Evolutionary conservation across 2,113 vertebrate species (phyloP), one percentile per base, ranked within the genome.

Genomic region (Oophaga pumilio): DNA sequence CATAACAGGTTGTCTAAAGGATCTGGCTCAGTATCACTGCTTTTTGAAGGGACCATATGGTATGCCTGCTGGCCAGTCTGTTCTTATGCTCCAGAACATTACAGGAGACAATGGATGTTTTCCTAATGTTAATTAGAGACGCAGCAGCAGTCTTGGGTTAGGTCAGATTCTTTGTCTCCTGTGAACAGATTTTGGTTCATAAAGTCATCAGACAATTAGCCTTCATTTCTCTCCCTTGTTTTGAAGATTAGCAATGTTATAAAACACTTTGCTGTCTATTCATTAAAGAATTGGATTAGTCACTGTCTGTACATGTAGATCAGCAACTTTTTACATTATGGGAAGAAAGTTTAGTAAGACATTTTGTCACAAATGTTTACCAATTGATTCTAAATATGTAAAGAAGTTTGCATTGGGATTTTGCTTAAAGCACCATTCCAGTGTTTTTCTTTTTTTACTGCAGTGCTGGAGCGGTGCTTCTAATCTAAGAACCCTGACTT

Each of bases 91-190:
- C 73, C 80, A 83, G 73, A 76, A 76, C 86, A 82, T 88, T 88
- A 84, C 80, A 77, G 59, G 81, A 88, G 71, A 77, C 87, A 84
- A 88, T 77, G 71, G 73, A 88, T 88, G 73, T 88, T 84, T 88
- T 88, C 81, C 80, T 88, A 77, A 84, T 84, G 71, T 88, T 88
- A 84, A 84, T 88, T 88, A 88, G 87, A 84, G 81, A 84, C 80
- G 20, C 87, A 88, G 81, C 80, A 88, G 71, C 22, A 84, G 71
- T 66, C 80, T 68, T 88, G 81, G 80, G 71, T 84, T 76, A 77
- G 87, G 80, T 88, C 87, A 88, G 80, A 73, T 68, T 88, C n/a
- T 60, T 62, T 88, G 81, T 77, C 87, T 84, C 81, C 24, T 57
- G 80, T 77, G 87, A 68, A 56, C 80, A 88, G 71, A 76, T 68